Base-by-base conservation (phyloP, 92 coral and sea anemone genomes). In the Palythoa heliodiscus region DNA sequence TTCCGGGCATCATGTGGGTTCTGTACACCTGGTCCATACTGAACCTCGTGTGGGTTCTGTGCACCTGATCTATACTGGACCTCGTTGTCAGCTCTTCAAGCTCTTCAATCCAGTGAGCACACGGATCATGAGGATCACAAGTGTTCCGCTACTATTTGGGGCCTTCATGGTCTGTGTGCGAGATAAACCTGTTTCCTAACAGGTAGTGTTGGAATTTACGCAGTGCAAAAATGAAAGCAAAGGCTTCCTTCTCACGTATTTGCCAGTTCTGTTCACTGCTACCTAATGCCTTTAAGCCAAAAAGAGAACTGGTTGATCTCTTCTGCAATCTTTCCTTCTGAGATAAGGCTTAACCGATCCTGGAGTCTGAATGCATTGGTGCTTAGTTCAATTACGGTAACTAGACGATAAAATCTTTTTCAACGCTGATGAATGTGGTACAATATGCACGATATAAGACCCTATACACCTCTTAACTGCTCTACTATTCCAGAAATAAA, bases 291-390 rank as follows among this genome's bases (percentile, higher is more conserved):
- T 88, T 88, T n/a, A 87, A 86, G 39, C 88, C 72, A 63, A 88
- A 91, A 63, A 87, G 35, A 29, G 75, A 73, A 87, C 91, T 17
- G 87, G 87, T 52, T 80, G 88, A 13, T 88, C 90, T 71, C 83
- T 81, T 50, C 89, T 89, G 50, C 57, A 77, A 40, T 1, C 75
- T 80, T 75, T 88, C 89, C 58, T 50, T 76, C 54, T 76, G 50
- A 13, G 48, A 92, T 53, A 92, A 77, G 14, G 87, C 58, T 76
- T 91, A 92, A 39, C 91, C 79, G n/a, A 89, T 76, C 14, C 88
- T 89, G 39, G 90, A 78, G 83, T 90, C 95, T 48, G 90, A 91
- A 91, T 5, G 87, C 87, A 86, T 87, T 91, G 8, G 87, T 89
- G 87, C 92, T 89, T 53, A 83, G 83, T 83, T 86, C 89, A 78